phyloP scores from a whole-genome alignment of 2,888 invertebrate species.

The Trichogramma evanescens region DNA sequence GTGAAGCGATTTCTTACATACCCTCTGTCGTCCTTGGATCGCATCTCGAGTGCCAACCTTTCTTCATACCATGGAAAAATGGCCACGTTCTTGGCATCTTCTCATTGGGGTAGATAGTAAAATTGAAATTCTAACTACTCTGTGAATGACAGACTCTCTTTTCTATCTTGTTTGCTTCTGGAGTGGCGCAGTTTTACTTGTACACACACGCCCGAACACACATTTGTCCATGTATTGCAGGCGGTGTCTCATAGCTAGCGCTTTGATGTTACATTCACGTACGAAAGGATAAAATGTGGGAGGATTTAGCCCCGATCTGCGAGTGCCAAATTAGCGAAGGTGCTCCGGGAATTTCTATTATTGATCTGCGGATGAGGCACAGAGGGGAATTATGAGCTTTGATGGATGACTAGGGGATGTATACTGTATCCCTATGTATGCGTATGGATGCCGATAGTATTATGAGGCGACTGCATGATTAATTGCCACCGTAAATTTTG shows the following conservation, averaged over 20 bases:
- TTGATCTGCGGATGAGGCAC: neutral
- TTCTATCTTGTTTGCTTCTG: too few relatives aligned
- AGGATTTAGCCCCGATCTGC: neutral
- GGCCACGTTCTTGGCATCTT: constrained; percentile 21
- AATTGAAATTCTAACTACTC: constrained; percentile 39
- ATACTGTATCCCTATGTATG: neutral
- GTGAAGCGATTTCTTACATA: neutral
- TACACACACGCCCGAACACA: neutral
- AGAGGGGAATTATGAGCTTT: constrained; percentile 4
- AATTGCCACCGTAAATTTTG: neutral
- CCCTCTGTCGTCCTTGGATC: neutral
- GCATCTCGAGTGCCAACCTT: constrained; percentile 14
- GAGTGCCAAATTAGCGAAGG: neutral
- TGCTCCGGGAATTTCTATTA: constrained; percentile 4
- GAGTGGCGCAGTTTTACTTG: constrained; percentile 17
- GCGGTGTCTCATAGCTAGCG: too few relatives aligned
- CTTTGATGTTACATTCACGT: too few relatives aligned
- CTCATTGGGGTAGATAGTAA: constrained; percentile 35
- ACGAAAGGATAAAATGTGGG: too few relatives aligned
- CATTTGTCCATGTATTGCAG: too few relatives aligned
- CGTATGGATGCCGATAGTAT: constrained; percentile 3
- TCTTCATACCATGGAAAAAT: constrained; percentile 12
- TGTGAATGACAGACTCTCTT: too few relatives aligned
- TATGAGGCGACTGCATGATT: constrained; percentile 9
- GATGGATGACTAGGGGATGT: constrained; percentile 8